A percentile compares a stretch with the other conserved stretches of the same genome.
These are phyloP conservation scores for Micrasema longulum DNA, from an alignment of 1,140 invertebrate species.

Conservation along the genomic window DNA sequence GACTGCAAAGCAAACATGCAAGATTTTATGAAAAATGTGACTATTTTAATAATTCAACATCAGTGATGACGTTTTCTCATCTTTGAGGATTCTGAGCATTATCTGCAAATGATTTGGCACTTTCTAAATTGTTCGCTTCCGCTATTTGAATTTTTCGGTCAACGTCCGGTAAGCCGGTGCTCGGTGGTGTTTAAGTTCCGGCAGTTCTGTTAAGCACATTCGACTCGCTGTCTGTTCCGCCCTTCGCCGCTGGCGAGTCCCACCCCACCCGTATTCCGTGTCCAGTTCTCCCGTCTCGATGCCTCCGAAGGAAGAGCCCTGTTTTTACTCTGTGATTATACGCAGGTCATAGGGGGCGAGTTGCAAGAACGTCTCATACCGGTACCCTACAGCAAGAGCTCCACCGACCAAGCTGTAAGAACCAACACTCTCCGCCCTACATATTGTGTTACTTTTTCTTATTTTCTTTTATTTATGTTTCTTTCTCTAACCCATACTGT, in stretches of 20 bases:
- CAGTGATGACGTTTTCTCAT: too few relatives aligned
- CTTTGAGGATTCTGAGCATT: too few relatives aligned
- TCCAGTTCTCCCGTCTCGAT: too few relatives aligned
- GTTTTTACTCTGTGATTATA: constrained; percentile 61
- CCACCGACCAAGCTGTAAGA: constrained; percentile 99
- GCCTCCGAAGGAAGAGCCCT: background rate
- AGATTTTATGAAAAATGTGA: too few relatives aligned
- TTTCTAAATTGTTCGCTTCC: too few relatives aligned
- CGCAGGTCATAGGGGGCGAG: constrained; percentile 98
- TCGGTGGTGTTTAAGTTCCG: too few relatives aligned
- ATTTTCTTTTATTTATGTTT: constrained; percentile 12
- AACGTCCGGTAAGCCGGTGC: too few relatives aligned
- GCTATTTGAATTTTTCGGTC: too few relatives aligned
- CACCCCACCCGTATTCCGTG: too few relatives aligned
- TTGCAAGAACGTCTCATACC: constrained; percentile 99
- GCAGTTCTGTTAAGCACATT: constrained; percentile 12
- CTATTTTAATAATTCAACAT: too few relatives aligned
- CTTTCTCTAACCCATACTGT: constrained; percentile 26
- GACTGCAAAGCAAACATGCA: too few relatives aligned
- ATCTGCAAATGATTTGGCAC: too few relatives aligned
- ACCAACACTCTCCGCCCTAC: constrained; percentile 56
- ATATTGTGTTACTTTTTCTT: constrained; percentile 24
- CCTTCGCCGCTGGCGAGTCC: background rate
- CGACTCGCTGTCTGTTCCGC: constrained; percentile 49
- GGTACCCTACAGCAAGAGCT: constrained; percentile 99